phyloP scores from a whole-genome alignment of 2,888 invertebrate genomes.

The Diaprepes abbreviatus region DNA sequence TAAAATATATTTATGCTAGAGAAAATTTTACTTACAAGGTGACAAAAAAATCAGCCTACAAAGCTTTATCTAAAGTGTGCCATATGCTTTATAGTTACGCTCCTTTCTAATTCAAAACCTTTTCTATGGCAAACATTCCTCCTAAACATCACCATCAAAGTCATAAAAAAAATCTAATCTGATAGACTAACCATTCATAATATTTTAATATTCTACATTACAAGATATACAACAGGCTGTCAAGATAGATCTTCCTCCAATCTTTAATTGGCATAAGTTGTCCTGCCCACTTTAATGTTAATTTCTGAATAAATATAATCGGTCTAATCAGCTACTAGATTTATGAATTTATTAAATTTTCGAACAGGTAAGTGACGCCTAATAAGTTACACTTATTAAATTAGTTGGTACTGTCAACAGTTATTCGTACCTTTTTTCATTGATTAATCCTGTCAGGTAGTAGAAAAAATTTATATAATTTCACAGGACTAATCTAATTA shows the following conservation, averaged over 20 bases:
- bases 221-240: conserved; percentile 20
- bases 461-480: too few species aligned
- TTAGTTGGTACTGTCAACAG: background rate
- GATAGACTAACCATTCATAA: conserved; percentile 24
- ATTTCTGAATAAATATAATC: conserved; percentile 17
- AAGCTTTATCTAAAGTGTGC: too few species aligned
- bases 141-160: background rate
- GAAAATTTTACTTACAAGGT: too few species aligned
- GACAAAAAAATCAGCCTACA: too few species aligned
- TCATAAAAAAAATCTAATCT: background rate
- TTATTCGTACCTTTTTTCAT: background rate
- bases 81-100: too few species aligned
- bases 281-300: conserved; percentile 6
- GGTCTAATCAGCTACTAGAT: conserved; percentile 8
- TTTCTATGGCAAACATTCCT: conserved; percentile 4
- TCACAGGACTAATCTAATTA: too few species aligned
- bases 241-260: conserved; percentile 24
- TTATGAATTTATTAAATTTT: conserved; percentile 1
- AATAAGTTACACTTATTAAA: background rate
- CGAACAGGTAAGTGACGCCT: background rate
- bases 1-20: too few species aligned
- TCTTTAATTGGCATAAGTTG: conserved; percentile 20
- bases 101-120: too few species aligned
- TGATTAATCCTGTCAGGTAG: too few species aligned
- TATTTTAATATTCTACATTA: conserved; percentile 21